A percentile compares a stretch with the other conserved stretches of the same genome.
These are phyloP conservation scores for Bergia sp. DNA, from an alignment of 92 coral and sea anemone species.

Conservation along the genomic window DNA sequence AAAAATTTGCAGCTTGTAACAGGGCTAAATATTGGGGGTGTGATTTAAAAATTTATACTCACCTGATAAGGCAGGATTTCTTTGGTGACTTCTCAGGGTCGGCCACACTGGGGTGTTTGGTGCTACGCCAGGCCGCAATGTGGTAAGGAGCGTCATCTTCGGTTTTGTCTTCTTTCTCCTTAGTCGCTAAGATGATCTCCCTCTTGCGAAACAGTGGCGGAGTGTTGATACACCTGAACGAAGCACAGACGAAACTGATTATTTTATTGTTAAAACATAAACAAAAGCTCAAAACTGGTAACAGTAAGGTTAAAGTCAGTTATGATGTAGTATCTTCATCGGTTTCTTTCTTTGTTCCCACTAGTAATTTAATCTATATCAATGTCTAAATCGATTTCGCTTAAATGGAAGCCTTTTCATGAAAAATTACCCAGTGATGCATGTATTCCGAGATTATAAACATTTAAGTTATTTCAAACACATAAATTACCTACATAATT, in stretches of 20 bases:
- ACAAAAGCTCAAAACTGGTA: too few species aligned
- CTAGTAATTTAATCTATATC: too few species aligned
- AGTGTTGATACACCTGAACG: conserved; percentile 36
- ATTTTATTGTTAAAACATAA: too few species aligned
- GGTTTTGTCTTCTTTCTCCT: conserved; percentile 65
- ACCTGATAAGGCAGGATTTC: conserved; percentile 42
- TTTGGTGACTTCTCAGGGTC: conserved; percentile 26
- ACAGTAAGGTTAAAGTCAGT: too few species aligned
- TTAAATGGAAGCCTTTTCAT: too few species aligned
- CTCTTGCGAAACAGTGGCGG: conserved; percentile 54
- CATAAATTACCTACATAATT: too few species aligned
- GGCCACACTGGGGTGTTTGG: conserved; percentile 70
- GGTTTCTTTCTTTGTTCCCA: too few species aligned
- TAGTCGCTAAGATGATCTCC: conserved; percentile 71
- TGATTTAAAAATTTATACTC: not conserved
- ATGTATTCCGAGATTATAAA: too few species aligned
- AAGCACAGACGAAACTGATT: not conserved
- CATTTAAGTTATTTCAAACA: too few species aligned
- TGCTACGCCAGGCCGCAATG: conserved; percentile 79
- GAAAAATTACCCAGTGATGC: too few species aligned
- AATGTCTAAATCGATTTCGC: too few species aligned
- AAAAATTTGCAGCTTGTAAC: not conserved
- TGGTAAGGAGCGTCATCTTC: conserved; percentile 67
- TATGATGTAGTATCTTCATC: too few species aligned
- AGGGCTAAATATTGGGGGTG: not conserved